Percentiles rank a stretch among this genome's conserved stretches.
Evolutionary conservation across 2,797 vertebrate genomes (phyloP).

Genomic region (Tapera naevia): DNA sequence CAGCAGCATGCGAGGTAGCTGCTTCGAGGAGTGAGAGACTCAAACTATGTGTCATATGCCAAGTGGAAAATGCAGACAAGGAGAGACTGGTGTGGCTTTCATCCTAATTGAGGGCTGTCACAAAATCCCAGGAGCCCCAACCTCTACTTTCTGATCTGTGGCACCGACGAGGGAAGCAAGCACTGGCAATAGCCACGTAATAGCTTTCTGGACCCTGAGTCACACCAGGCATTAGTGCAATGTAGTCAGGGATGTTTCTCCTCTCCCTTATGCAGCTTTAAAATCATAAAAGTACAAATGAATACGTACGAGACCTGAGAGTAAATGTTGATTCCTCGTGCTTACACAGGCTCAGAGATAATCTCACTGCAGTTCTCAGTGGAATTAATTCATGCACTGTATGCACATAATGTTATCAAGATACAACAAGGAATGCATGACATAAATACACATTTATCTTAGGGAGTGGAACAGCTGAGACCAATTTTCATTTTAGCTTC

Average conservation of each 20-base stretch:
- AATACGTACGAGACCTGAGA: neutral
- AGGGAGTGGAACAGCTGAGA: neutral
- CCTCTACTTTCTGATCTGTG: neutral
- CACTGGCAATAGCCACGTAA: neutral
- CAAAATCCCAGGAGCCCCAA: neutral
- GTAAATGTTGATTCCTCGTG: neutral
- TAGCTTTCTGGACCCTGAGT: neutral
- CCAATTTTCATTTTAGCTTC: neutral
- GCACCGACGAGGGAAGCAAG: neutral
- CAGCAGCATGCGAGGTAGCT: neutral
- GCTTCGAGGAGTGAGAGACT: neutral
- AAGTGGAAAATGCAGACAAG: neutral
- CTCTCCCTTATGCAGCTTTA: neutral
- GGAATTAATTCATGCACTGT: neutral
- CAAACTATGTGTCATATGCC: rapidly evolving
- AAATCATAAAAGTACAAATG: neutral
- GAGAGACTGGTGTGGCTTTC: neutral
- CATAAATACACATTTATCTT: neutral
- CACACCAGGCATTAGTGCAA: neutral
- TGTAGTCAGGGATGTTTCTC: neutral
- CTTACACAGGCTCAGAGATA: neutral
- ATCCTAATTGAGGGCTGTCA: neutral
- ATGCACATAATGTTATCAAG: neutral
- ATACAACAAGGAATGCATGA: slow-evolving; percentile 12
- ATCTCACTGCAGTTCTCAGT: neutral